Conservation (phyloP, 2,113 vertebrate species). For the Pygathrix nemaeus region DNA sequence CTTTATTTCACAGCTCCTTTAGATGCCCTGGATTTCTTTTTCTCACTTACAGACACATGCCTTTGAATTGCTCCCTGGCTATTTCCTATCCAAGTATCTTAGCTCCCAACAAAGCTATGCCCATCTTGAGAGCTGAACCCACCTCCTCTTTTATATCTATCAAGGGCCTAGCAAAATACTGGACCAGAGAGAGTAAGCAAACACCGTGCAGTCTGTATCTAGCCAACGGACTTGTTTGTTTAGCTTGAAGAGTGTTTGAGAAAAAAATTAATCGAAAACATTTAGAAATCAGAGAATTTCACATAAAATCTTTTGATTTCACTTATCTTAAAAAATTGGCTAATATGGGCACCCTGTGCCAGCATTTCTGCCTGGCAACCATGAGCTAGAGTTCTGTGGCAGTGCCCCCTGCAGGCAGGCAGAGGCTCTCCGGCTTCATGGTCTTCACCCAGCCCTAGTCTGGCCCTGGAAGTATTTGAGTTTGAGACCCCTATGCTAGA, state of each 20-base stretch:
- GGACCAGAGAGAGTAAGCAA: neutral
- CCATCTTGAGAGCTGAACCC: neutral
- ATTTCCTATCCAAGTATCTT: neutral
- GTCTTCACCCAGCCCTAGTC: neutral
- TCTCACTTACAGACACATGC: neutral
- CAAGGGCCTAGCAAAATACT: constrained; percentile 14
- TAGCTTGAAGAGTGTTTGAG: constrained; percentile 21
- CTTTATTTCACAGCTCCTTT: neutral
- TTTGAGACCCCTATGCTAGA: neutral
- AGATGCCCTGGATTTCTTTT: neutral
- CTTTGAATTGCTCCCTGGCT: neutral
- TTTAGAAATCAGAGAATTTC: constrained; percentile 48
- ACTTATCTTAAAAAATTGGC: neutral
- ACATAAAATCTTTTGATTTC: neutral
- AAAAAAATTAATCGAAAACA: constrained; percentile 38
- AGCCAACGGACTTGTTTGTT: constrained; percentile 51
- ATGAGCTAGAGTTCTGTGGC: neutral
- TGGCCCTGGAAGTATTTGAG: neutral
- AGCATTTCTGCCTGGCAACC: neutral
- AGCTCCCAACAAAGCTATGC: neutral
- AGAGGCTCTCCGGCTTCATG: neutral
- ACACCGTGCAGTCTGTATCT: constrained; percentile 12
- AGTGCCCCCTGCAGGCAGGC: neutral
- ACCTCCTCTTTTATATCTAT: neutral
- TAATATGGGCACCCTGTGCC: neutral